Conservation (phyloP, 2,113 vertebrate genomes). For the Dicaeum eximium region DNA sequence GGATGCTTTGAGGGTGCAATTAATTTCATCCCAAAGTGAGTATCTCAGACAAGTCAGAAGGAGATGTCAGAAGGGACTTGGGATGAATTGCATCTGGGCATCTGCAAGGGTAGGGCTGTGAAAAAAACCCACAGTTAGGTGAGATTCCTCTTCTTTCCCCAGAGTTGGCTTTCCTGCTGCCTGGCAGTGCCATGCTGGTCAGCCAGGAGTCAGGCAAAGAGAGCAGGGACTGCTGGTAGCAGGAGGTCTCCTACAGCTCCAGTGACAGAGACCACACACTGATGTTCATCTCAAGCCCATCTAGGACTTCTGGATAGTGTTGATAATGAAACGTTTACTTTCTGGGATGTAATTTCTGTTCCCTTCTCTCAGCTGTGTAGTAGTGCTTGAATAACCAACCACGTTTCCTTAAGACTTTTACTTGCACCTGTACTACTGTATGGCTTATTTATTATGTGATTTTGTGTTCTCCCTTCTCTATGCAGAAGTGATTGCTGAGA, state of each 20-base stretch:
- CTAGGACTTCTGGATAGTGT: background rate
- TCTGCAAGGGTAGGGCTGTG: background rate
- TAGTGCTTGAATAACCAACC: background rate
- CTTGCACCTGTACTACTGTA: background rate
- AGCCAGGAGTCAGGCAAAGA: background rate
- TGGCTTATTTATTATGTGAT: background rate
- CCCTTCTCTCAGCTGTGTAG: background rate
- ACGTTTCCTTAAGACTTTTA: background rate
- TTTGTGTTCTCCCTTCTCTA: background rate
- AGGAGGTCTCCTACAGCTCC: background rate
- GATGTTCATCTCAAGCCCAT: background rate
- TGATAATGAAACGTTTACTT: background rate
- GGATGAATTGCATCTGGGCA: background rate
- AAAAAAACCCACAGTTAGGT: background rate
- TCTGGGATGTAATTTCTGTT: background rate
- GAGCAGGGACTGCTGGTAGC: background rate
- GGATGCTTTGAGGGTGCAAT: background rate
- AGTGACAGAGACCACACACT: background rate
- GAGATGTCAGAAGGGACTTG: background rate
- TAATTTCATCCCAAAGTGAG: background rate
- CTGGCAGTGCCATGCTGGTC: background rate
- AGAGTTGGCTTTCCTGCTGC: background rate
- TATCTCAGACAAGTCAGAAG: background rate
- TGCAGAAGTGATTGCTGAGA: slow-evolving; percentile 87
- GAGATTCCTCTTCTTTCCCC: background rate